A percentile compares a stretch with the other conserved stretches of the same genome.
Conservation (phyloP, 2,113 vertebrate species). For the Daubentonia madagascariensis region DNA sequence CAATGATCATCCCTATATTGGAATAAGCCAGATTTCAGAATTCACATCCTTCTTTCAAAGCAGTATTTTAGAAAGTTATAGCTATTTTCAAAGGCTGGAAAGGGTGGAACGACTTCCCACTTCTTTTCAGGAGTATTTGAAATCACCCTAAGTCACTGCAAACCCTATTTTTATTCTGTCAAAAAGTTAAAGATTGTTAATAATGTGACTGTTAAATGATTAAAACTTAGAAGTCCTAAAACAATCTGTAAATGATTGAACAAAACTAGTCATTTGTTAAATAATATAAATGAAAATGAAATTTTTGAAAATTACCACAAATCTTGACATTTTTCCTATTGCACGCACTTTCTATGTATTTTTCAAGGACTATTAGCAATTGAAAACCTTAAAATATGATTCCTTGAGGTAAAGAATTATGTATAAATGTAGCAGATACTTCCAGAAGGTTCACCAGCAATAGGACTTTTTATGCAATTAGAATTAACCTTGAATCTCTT, state of each 20-base stretch:
- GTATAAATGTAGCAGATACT: neutral
- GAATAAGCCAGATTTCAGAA: neutral
- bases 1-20: neutral
- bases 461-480: constrained; percentile 45
- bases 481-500: constrained; percentile 42
- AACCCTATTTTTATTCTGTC: neutral
- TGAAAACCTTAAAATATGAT: constrained; percentile 33
- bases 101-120: neutral
- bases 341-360: neutral
- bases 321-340: neutral
- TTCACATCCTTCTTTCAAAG: neutral
- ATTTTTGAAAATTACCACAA: neutral
- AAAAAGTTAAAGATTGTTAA: constrained; percentile 36
- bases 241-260: constrained; percentile 11
- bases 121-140: neutral
- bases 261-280: constrained; percentile 15
- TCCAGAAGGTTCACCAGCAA: constrained; percentile 39
- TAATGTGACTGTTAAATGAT: neutral
- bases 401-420: constrained; percentile 35
- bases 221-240: neutral
- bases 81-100: neutral
- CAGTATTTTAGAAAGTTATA: neutral
- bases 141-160: neutral
- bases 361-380: constrained; percentile 50
- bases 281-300: constrained; percentile 39